Evolutionary conservation across 2,888 invertebrate species (phyloP).

Genomic region (Drosophila neotestacea): DNA sequence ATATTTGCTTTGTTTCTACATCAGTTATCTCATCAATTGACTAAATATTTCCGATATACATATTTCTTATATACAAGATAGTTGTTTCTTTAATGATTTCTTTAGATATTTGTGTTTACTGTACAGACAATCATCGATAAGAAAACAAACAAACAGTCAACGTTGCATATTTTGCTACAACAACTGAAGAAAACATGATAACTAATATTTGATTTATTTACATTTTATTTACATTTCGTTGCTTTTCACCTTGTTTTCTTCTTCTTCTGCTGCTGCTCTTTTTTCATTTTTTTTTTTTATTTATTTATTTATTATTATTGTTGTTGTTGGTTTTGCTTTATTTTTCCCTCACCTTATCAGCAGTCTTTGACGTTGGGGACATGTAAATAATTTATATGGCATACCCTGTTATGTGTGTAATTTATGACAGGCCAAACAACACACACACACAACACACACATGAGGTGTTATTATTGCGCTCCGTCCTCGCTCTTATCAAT

Average conservation of each 20-base stretch:
- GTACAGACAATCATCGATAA: slow-evolving; percentile 35
- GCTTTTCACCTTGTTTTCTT: slow-evolving; percentile 37
- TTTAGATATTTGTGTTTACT: slow-evolving; percentile 24
- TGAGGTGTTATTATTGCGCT: slow-evolving; percentile 65
- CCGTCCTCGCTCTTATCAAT: slow-evolving; percentile 55
- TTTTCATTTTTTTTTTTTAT: slow-evolving; percentile 31
- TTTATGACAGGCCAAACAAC: slow-evolving; percentile 69
- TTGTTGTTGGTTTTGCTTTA: slow-evolving; percentile 28
- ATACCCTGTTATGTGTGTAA: slow-evolving; percentile 74
- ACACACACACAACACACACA: slow-evolving; percentile 27
- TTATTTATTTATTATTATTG: slow-evolving; percentile 34
- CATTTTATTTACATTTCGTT: slow-evolving; percentile 55
- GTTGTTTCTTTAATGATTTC: slow-evolving; percentile 23
- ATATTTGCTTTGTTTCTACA: no score
- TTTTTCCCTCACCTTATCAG: slow-evolving; percentile 62
- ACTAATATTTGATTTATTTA: slow-evolving; percentile 76
- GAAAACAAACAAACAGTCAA: slow-evolving; percentile 15
- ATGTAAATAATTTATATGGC: slow-evolving; percentile 78
- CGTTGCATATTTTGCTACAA: slow-evolving; percentile 28
- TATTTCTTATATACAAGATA: no score
- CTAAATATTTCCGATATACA: background rate
- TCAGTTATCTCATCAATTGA: background rate
- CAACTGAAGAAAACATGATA: slow-evolving; percentile 39
- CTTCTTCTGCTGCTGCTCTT: slow-evolving; percentile 21
- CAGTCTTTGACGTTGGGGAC: slow-evolving; percentile 76